Base-by-base conservation (phyloP, 2,888 invertebrate species). In the Iselma pallidipennis region DNA sequence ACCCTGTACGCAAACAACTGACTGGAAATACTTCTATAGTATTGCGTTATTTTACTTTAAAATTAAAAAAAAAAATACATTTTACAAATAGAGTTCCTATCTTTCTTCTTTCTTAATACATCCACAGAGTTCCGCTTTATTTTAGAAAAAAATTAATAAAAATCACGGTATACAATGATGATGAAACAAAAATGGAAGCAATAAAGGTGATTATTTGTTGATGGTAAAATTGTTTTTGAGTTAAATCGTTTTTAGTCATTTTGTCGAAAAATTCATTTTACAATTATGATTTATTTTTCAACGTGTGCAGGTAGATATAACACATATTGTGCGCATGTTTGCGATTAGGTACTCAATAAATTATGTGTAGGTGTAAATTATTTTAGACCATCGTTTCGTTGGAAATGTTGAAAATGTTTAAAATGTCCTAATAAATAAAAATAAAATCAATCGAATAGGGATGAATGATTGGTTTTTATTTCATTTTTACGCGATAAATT, bases 1-100 rank as follows among this genome's bases (percentile, higher is more conserved):
- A 63, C 63, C 63, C 63, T 63, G 63, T 59, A 59, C 31, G 16
- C 59, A 63, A 59, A 59, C 63, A 55, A 59, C 58, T 63, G 63
- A 63, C 56, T 54, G 58, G 61, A 57, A 56, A 58, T 49, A 56
- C 31, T 31, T 58, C 57, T 62, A 58, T 37, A 49, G 42, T 58
- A 62, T 54, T 48, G 61, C 33, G 54, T 49, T 19, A 31, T 57
- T 42, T 14, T 21, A 42, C 16, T 37, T 9, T 16, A 19, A 42
- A 42, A 10, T 10, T 4, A 21, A 42, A 42, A 10, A 19, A 42
- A 19, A 42, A 6, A 42, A 10, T 21, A 42, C 2, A 31, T n/a
- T n/a, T n/a, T n/a, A n/a, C n/a, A n/a, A n/a, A n/a, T n/a, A n/a
- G n/a, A n/a, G n/a, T n/a, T n/a, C n/a, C n/a, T n/a, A n/a, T n/a